Evolutionary conservation across 2,113 vertebrate genomes (phyloP), one percentile per base, ranked within the genome.

Genomic region (Hemichromis elongatus): DNA sequence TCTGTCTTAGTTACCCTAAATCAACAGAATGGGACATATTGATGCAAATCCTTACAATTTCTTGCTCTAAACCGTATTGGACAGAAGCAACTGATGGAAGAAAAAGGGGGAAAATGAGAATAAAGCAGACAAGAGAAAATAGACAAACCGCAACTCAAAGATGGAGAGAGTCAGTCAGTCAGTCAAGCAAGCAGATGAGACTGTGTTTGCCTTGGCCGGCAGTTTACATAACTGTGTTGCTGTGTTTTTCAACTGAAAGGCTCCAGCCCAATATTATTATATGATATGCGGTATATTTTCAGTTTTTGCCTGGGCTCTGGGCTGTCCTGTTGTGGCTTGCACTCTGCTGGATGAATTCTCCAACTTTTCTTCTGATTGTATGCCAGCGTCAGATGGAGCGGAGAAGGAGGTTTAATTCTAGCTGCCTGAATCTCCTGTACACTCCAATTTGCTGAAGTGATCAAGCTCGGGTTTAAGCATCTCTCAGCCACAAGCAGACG

Each of bases 371-470:
- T 89, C 37, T 87, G 79, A 81, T 82, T 86, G 57, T n/a, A 52
- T 45, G 53, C 85, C 80, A 52, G 6, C 11, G 18, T 68, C 61
- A 55, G 79, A 75, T 82, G 85, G 77, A 87, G 90, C 80, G n/a
- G 28, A 83, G 70, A 6, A 79, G 61, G 47, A 82, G 56, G 91
- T 89, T 84, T 80, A 75, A 50, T 79, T 78, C 77, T 59, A 33
- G 87, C 83, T 87, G 54, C 24, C 66, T 54, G 84, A 92, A 85
- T 84, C 80, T 79, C 59, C 86, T 2, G 5, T 55, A 77, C n/a
- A 30, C 79, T 90, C 79, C 70, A 85, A 88, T 90, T 90, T 86
- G 78, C 90, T 30, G 19, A 79, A 77, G 87, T 90, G 81, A 88
- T 93, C 83, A 84, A 86, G 83, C 84, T 55, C 82, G 45, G 37